Base-by-base conservation (phyloP, 2,888 invertebrate species). In the Ophioninae sp. region DNA sequence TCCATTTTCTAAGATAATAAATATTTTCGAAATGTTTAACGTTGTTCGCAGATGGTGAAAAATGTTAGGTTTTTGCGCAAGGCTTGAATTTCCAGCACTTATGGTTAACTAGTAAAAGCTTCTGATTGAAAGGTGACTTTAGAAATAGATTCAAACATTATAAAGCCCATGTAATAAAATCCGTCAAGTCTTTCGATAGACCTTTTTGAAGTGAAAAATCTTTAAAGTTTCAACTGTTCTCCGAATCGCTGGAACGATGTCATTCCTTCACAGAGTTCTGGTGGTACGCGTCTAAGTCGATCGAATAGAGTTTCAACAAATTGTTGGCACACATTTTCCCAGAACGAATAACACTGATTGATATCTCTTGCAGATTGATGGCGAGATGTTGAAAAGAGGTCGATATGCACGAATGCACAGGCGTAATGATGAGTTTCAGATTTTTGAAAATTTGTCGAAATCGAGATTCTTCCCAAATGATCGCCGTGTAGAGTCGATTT, bases 241-340 rank as follows among this genome's bases (percentile, higher is more conserved):
- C 6, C 51, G 51, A 6, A 17, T 17, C 51, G 13, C 17, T 17
- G 51, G 13, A 51, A 17, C 6, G 51, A 17, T 17, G 51, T 17
- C 17, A 51, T 51, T 6, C 17, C 51, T 13, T 17, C 13, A 51
- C 13, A 17, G 51, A 51, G 51, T 51, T 51, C 41, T 72, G 0
- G 22, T 72, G 59, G 41, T 72, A 39, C 17, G 23, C 23, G 23
- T 23, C 17, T 13, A 10, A 44, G 10, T 68, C 44, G 13, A 68
- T 23, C 23, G 44, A 67, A 22, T 44, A 13, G 13, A 23, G 20
- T 17, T 61, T 37, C 17, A 37, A 22, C 37, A 56, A 64, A 74
- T 44, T 51, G 51, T 75, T 51, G 56, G 64, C 44, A 75, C 44
- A 65, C n/a, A 0, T 64, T 74, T 30, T 30, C 39, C 7, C 17